Evolutionary conservation across 1,140 invertebrate species (phyloP), one percentile per base, ranked within the genome.

Genomic region (Sminthurinus signatus): DNA sequence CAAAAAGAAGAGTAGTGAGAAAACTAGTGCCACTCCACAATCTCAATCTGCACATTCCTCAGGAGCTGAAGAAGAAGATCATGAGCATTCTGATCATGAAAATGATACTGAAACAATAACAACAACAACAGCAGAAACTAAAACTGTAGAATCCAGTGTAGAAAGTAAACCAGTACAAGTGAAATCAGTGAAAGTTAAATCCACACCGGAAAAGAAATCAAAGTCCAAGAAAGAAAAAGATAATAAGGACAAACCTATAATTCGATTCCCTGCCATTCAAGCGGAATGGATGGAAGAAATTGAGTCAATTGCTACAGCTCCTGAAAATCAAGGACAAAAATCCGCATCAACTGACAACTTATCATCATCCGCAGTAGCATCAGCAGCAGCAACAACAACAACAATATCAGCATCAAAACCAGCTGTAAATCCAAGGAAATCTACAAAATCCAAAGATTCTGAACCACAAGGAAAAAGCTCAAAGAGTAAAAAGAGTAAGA

Each of bases 181-280:
- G 10, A 23, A 23, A 48, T 10, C 21, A 19, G 5, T 19, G 15
- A 19, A 14, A 12, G 14, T 29, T 8, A 28, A 4, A 29, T 28
- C 50, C 50, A 14, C 14, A 17, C 10, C 25, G 27, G 23, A 36
- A 42, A 36, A 69, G 64, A 1, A 75, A 76, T 46, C 75, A 73
- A 5, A 28, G 10, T 57, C 31, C 32, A 63, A 46, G 31, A 59
- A 43, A 42, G 19, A 28, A 3, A 31, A n/a, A 29, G 4, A 39
- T 46, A 23, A 29, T 29, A 54, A 54, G 32, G 48, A 52, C 15
- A 43, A 54, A 21, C 31, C 29, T 36, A 50, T 46, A 0, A 54
- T 52, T 23, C 14, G 28, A 29, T 52, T 52, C 50, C 50, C 50
- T 8, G 21, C 14, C 27, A 23, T 51, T 39, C 29, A 46, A 5